Evolutionary conservation across 1,140 invertebrate species (phyloP).

Genomic region (Drepana arcuata): DNA sequence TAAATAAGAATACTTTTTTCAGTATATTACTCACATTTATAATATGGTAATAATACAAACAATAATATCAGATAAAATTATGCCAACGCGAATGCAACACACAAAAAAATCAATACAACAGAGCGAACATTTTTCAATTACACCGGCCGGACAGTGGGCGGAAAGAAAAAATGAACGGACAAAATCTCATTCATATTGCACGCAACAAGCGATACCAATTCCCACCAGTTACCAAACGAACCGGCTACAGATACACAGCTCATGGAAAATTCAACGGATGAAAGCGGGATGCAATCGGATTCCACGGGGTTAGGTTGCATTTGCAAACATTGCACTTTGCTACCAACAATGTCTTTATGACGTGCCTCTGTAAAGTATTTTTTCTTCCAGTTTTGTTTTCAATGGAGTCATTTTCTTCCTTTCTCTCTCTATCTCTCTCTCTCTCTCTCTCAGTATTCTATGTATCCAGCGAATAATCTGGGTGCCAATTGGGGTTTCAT

Average conservation of each 20-base stretch:
- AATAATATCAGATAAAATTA: too few relatives aligned
- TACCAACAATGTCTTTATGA: slow-evolving; percentile 16
- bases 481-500: too few relatives aligned
- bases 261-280: slow-evolving; percentile 47
- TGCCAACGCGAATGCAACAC: too few relatives aligned
- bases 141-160: slow-evolving; percentile 4
- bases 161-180: slow-evolving; percentile 46
- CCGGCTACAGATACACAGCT: slow-evolving; percentile 32
- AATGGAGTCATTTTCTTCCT: not conserved
- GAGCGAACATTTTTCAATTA: slow-evolving; percentile 46
- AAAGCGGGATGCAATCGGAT: slow-evolving; percentile 47
- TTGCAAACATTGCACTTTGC: slow-evolving; percentile 30
- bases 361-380: slow-evolving; percentile 1
- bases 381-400: not conserved
- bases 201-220: slow-evolving; percentile 47
- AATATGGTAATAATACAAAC: too few relatives aligned
- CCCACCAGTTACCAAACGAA: slow-evolving; percentile 39
- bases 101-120: slow-evolving; percentile 8
- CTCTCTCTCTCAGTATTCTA: not conserved
- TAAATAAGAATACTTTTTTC: too few relatives aligned
- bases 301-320: slow-evolving; percentile 37
- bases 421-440: not conserved
- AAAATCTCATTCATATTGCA: slow-evolving; percentile 58
- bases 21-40: too few relatives aligned
- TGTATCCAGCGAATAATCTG: too few relatives aligned